Percentiles rank a stretch among this genome's conserved stretches.
Conservation (phyloP, 2,888 invertebrate species). For the Drosophila multiciliata region DNA sequence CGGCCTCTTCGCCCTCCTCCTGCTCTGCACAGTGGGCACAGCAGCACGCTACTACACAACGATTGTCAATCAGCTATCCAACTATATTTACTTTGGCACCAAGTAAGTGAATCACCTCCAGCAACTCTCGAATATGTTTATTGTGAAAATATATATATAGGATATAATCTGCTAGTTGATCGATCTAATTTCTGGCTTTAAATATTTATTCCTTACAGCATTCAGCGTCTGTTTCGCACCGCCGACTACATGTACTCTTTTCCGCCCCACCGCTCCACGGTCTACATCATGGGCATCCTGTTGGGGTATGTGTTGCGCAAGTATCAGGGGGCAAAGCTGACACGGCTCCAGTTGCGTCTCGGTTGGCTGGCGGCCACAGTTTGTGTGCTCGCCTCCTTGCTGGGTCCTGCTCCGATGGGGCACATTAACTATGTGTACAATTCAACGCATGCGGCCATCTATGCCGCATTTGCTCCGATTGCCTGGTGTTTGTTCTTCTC, state of each 20-base stretch:
- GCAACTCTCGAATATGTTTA: neutral
- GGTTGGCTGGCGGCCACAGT: constrained; percentile 87
- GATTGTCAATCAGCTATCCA: constrained; percentile 87
- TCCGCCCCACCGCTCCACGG: constrained; percentile 88
- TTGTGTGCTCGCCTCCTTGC: constrained; percentile 86
- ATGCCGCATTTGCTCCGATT: constrained; percentile 89
- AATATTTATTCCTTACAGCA: constrained; percentile 82
- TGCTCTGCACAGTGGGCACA: constrained; percentile 87
- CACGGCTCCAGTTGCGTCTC: constrained; percentile 84
- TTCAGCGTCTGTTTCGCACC: constrained; percentile 88
- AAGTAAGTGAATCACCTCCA: constrained; percentile 86
- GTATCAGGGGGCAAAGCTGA: constrained; percentile 84
- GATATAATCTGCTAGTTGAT: neutral
- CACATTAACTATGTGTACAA: constrained; percentile 87
- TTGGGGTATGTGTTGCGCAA: constrained; percentile 87
- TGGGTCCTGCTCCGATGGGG: constrained; percentile 89
- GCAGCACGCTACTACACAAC: constrained; percentile 88
- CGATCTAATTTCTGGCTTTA: neutral
- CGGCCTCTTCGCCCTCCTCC: constrained; percentile 85
- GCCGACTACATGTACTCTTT: constrained; percentile 89
- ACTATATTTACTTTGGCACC: constrained; percentile 89
- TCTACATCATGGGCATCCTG: constrained; percentile 89
- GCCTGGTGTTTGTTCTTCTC: constrained; percentile 89
- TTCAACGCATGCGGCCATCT: constrained; percentile 88
- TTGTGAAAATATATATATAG: neutral